These are phyloP conservation scores for Aurelia coerulea DNA, from an alignment of 30 jellyfish, hydroid and myxozoan species.

Conservation along the genomic window DNA sequence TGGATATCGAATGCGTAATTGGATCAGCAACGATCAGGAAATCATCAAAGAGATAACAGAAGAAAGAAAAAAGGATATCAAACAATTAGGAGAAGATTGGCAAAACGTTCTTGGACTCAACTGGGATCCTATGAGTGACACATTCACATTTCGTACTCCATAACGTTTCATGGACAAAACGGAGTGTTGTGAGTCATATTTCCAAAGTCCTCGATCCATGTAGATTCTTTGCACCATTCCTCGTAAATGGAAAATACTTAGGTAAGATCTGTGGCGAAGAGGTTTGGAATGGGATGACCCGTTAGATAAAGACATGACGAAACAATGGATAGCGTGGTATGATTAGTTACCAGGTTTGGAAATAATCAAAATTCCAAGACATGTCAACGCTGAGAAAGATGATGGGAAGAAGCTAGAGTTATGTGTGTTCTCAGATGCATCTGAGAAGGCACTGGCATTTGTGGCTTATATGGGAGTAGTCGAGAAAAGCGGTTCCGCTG, in stretches of 20 bases:
- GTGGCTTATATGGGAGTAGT: constrained; percentile 36
- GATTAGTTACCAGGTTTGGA: constrained; percentile 35
- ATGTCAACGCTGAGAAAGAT: constrained; percentile 20
- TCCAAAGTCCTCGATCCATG: constrained; percentile 64
- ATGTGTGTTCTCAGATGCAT: constrained; percentile 60
- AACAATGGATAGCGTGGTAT: constrained; percentile 40
- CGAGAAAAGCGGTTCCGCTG: constrained; percentile 33
- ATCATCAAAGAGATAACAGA: constrained; percentile 47
- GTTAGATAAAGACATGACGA: constrained; percentile 28
- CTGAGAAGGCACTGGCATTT: constrained; percentile 65
- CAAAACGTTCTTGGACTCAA: constrained; percentile 13
- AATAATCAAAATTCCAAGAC: constrained; percentile 32
- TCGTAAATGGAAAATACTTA: constrained; percentile 18
- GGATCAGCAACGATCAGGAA: constrained; percentile 37
- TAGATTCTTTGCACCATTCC: constrained; percentile 58
- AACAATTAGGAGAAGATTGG: constrained; percentile 45
- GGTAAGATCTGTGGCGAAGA: constrained; percentile 48
- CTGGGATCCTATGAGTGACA: constrained; percentile 13
- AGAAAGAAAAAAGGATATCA: constrained; percentile 42
- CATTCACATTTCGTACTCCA: constrained; percentile 53
- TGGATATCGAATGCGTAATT: constrained; percentile 47
- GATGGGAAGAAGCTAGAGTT: constrained; percentile 36
- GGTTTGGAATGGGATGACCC: constrained; percentile 62
- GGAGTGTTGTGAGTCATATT: constrained; percentile 31
- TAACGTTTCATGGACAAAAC: constrained; percentile 47